Conservation (phyloP, 2,113 vertebrate genomes). For the Brachyhypopomus gauderio region DNA sequence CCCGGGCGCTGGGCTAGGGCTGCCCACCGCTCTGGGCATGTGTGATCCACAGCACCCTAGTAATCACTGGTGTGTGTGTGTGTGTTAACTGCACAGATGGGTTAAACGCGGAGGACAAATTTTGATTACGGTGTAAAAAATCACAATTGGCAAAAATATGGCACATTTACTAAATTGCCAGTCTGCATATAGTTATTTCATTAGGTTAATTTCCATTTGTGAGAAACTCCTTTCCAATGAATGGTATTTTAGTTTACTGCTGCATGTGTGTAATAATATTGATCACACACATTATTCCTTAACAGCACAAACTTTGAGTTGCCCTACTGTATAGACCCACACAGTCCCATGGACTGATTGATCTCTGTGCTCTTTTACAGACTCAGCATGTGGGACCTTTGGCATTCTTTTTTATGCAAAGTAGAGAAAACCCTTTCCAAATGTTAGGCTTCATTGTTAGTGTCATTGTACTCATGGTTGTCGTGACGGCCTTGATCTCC, state of each 20-base stretch:
- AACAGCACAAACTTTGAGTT: background rate
- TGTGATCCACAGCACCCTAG: too few species aligned
- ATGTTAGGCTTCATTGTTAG: conserved; percentile 86
- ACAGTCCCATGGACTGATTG: conserved; percentile 80
- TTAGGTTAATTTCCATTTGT: background rate
- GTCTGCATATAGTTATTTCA: background rate
- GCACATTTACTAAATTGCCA: background rate
- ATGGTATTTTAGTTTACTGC: background rate
- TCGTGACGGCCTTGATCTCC: conserved; percentile 90
- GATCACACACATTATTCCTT: background rate
- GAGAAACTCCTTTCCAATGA: background rate
- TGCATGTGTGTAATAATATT: conserved; percentile 10
- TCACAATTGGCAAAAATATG: too few species aligned
- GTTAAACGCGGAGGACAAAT: too few species aligned
- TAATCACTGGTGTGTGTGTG: too few species aligned
- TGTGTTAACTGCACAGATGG: too few species aligned
- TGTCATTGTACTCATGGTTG: conserved; percentile 83
- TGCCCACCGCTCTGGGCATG: too few species aligned
- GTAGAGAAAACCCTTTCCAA: conserved; percentile 93
- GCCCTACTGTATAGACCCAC: conserved; percentile 55
- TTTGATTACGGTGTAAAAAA: too few species aligned
- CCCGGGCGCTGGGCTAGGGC: too few species aligned
- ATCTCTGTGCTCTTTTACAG: conserved; percentile 96
- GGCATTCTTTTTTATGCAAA: conserved; percentile 91
- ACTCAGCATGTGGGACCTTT: conserved; percentile 87